Evolutionary conservation across 37 sponge, comb jelly and placozoan species (phyloP), one percentile per base, ranked within the genome.

Genomic region (Chondrosia reniformis): DNA sequence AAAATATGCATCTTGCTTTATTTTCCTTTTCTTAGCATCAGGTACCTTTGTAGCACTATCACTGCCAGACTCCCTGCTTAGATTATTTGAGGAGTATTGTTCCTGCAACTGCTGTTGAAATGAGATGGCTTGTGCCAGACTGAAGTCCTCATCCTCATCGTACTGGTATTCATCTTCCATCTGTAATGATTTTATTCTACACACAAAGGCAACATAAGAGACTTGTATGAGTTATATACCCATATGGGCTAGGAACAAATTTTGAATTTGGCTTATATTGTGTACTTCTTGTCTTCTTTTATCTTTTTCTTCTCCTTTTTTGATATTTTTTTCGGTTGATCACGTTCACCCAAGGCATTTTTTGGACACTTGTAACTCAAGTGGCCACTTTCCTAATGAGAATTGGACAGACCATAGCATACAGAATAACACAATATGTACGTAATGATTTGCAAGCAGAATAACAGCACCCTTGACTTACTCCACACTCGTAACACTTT

Each of bases 401-500:
- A 66, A 61, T 22, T 2, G 34, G 19, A 33, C 9, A 80, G 33
- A 21, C 3, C 24, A 64, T 64, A 7, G 3, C 39, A 43, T 55
- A 80, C 32, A 30, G 37, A 30, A 33, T 34, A 9, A 63, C 44
- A 45, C 37, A 15, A 64, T 66, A 6, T 27, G 42, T 5, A 73
- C 4, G 9, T 8, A 56, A 3, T 56, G 58, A 6, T 3, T 3
- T 31, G 19, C 2, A 24, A 52, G 32, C 5, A 3, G 45, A 3
- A 31, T 6, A 45, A 7, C 46, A 21, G 42, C 2, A 3, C 30
- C 27, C 5, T 2, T 77, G 44, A 54, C 78, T 75, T 46, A 86
- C 87, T 33, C 97, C 95, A 86, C 97, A 97, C 78, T 97, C 95
- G 69, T 84, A 97, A 74, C 97, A 97, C 43, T 66, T 76, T 28